These are phyloP conservation scores for Xestia c-nigrum DNA, from an alignment of 2,888 invertebrate species.

Conservation along the genomic window DNA sequence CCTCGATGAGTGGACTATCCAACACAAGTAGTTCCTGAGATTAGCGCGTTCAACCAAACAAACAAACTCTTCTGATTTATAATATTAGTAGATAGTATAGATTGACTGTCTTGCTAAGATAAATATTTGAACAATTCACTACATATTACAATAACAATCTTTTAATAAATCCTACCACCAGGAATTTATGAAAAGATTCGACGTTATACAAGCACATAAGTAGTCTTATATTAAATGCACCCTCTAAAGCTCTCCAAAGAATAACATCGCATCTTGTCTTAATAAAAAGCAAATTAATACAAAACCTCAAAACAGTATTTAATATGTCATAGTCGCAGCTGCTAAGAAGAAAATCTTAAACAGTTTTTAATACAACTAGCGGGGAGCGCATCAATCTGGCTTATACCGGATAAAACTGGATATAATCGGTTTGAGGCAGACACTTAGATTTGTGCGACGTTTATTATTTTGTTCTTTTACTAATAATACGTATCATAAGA, in stretches of 20 bases:
- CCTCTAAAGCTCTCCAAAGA: conserved; percentile 5
- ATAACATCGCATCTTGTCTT: conserved; percentile 28
- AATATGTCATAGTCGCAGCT: conserved; percentile 54
- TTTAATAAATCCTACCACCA: conserved; percentile 20
- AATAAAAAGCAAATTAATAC: conserved; percentile 23
- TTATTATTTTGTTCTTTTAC: conserved; percentile 31
- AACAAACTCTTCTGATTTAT: too few species aligned
- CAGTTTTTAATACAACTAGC: conserved; percentile 62
- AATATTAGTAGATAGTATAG: too few species aligned
- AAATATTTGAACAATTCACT: background rate
- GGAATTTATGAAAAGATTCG: background rate
- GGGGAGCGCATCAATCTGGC: conserved; percentile 56
- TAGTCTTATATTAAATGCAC: conserved; percentile 10
- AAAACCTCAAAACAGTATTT: conserved; percentile 36
- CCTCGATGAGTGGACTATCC: too few species aligned
- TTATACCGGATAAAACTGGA: conserved; percentile 58
- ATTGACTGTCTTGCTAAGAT: background rate
- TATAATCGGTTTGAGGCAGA: conserved; percentile 44
- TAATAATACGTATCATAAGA: conserved; percentile 6
- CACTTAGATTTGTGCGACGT: conserved; percentile 41
- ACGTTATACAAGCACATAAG: conserved; percentile 3
- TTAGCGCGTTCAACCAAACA: too few species aligned
- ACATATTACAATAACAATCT: conserved; percentile 16
- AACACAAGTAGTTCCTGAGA: too few species aligned
- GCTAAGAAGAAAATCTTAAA: conserved; percentile 48